A percentile compares a stretch with the other conserved stretches of the same genome.
Evolutionary conservation across 2,888 invertebrate species (phyloP).

Genomic region (Gisinianus flammeolus): DNA sequence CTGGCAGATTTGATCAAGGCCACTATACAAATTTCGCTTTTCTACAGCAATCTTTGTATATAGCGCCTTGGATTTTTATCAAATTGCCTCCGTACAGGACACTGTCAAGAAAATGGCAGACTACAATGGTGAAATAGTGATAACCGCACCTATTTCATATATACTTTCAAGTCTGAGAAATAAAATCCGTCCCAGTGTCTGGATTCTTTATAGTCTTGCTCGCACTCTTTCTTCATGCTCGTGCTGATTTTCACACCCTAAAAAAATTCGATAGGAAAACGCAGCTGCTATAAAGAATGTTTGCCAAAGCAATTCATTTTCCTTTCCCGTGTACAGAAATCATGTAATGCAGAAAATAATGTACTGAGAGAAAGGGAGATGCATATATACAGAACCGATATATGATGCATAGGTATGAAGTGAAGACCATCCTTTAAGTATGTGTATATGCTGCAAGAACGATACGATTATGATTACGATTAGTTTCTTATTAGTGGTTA

Average conservation of each 20-base stretch:
- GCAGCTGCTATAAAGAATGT: background rate
- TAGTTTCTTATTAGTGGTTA: conserved; percentile 32
- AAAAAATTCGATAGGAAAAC: conserved; percentile 12
- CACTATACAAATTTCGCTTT: no score
- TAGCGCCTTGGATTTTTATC: no score
- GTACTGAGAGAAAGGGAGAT: no score
- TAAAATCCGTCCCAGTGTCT: conserved; percentile 13
- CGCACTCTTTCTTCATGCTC: conserved; percentile 31
- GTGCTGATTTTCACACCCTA: conserved; percentile 44
- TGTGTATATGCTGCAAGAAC: no score
- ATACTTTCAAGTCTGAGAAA: conserved; percentile 41
- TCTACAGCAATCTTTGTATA: no score
- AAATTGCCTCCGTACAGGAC: no score
- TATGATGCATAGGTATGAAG: no score
- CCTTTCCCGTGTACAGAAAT: background rate
- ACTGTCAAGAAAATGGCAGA: no score
- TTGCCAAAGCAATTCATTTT: background rate
- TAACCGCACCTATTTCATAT: conserved; percentile 27
- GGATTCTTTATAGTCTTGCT: conserved; percentile 28
- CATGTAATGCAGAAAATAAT: background rate
- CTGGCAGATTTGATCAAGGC: no score
- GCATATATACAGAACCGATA: no score
- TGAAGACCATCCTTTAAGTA: no score
- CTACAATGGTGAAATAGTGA: background rate
- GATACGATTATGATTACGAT: conserved; percentile 21